Evolutionary conservation across 2,113 vertebrate genomes (phyloP), one percentile per base, ranked within the genome.

Genomic region (Charina bottae): DNA sequence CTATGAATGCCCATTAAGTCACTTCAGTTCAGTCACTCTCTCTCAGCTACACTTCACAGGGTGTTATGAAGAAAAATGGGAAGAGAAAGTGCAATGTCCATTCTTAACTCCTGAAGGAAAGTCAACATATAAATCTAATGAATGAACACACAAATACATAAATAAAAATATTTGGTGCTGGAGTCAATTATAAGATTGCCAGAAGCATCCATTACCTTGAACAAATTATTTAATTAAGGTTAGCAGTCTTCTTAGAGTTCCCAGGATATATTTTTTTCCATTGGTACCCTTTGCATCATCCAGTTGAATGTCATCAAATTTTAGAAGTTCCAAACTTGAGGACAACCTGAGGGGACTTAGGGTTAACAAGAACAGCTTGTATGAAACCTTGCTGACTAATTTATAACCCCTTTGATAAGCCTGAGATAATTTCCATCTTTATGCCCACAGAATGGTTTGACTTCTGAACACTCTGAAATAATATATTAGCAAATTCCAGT

Each of bases 331-430:
- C 85, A 64, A 64, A 94, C 87, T 86, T 62, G 94, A 96, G 91
- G 92, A 89, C 92, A 96, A 93, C 89, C 92, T 83, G 91, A 19
- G 91, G 28, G 93, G 93, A 94, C 93, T 88, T 24, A 46, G 90
- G 86, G 94, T 94, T 96, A 95, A 95, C 93, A 92, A 89, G 85
- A 54, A 92, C 88, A 92, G 58, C 91, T 95, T 94, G 94, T 96
- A 95, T 93, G 94, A 94, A 86, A 88, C 0, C 46, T 26, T 55
- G 11, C 95, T 0, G 0, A 90, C 54, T 92, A 87, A 0, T 0
- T 94, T 93, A 95, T 92, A 86, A 13, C 28, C 62, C 46, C 12
- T 93, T 54, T 94, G 87, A 33, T 33, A 95, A 95, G 89, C 49
- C 89, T n/a, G 46, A 53, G 87, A 89, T 94, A 60, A 92, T 94